Percentiles rank a stretch among this genome's conserved stretches.
Evolutionary conservation across 2,797 vertebrate genomes (phyloP).

Genomic region (Staurois parvus): DNA sequence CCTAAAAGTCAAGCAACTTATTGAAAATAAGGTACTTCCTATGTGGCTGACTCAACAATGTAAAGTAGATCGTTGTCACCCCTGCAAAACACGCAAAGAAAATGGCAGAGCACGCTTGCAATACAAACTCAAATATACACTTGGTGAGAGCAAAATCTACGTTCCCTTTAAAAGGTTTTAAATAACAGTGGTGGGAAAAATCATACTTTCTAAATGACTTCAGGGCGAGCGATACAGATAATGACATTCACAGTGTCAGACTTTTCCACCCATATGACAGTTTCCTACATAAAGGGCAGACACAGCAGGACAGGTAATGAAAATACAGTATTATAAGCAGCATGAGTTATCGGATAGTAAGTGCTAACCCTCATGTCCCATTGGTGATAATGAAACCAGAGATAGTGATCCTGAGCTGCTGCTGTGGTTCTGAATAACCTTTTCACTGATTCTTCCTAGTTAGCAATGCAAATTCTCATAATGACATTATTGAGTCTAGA

Average conservation of each 20-base stretch:
- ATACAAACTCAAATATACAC: too few species aligned
- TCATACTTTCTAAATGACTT: neutral
- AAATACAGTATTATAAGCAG: neutral
- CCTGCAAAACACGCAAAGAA: too few species aligned
- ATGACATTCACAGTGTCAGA: neutral
- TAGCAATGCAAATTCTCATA: neutral
- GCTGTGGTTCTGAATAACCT: neutral
- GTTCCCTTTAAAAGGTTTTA: neutral
- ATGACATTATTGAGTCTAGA: neutral
- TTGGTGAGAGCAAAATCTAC: too few species aligned
- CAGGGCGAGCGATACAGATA: neutral
- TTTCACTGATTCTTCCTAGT: too few species aligned
- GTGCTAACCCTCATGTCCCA: neutral
- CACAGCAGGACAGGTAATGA: neutral
- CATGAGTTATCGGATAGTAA: neutral
- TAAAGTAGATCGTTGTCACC: too few species aligned
- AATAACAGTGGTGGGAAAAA: neutral
- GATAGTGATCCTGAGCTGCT: neutral
- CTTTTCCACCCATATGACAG: constrained; percentile 13
- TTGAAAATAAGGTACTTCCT: too few species aligned
- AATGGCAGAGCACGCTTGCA: too few species aligned
- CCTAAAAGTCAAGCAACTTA: too few species aligned
- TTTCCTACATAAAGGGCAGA: neutral
- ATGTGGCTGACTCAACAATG: too few species aligned
- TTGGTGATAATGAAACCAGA: neutral